Evolutionary conservation across 2,888 invertebrate genomes (phyloP).

Genomic region (Chloroclysta siterata): DNA sequence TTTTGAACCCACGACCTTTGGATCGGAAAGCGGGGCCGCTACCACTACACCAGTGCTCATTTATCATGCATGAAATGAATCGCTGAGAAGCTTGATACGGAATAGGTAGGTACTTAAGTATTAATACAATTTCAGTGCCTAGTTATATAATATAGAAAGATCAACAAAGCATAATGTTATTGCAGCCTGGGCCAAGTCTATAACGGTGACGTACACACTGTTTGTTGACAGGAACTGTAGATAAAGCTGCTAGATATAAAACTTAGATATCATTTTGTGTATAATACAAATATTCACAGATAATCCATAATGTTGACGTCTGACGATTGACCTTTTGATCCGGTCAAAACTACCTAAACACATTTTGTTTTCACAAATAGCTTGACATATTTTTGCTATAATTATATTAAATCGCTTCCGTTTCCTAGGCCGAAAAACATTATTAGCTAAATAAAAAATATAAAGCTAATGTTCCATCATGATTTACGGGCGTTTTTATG

Average conservation of each 20-base stretch:
- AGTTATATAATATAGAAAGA: not conserved
- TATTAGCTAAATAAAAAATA: constrained; percentile 11
- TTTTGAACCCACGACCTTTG: too few species aligned
- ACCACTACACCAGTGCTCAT: too few species aligned
- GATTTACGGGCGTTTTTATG: constrained; percentile 41
- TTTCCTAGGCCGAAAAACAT: constrained; percentile 34
- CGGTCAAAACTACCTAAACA: not conserved
- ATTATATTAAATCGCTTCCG: constrained; percentile 36
- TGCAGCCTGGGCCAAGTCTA: constrained; percentile 24
- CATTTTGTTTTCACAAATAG: not conserved
- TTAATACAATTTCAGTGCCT: too few species aligned
- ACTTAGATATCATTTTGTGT: not conserved
- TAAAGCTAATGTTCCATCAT: constrained; percentile 19
- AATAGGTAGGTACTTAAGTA: too few species aligned
- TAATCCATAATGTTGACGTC: not conserved
- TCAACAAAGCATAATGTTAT: constrained; percentile 10
- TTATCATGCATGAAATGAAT: too few species aligned
- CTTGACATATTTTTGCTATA: not conserved
- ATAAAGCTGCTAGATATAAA: not conserved
- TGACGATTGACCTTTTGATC: not conserved
- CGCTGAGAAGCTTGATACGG: too few species aligned
- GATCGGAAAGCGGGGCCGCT: too few species aligned
- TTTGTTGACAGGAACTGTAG: constrained; percentile 33
- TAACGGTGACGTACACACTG: constrained; percentile 26
- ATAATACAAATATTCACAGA: not conserved